Evolutionary conservation across 2,888 invertebrate genomes (phyloP), one percentile per base, ranked within the genome.

Genomic region (Drosophila rellima): DNA sequence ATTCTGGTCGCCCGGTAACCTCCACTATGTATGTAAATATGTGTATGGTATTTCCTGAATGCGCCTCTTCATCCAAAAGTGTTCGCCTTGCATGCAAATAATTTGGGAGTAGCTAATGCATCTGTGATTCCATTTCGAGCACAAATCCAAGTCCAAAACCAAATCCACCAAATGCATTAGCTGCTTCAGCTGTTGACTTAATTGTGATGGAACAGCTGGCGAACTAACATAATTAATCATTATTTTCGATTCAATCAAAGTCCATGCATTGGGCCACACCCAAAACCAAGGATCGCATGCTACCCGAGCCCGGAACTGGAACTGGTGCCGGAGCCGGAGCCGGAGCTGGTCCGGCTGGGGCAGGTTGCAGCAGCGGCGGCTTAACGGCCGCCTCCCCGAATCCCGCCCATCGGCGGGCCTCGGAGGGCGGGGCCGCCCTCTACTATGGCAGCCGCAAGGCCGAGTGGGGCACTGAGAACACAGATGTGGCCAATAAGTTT

Each of bases 181-280:
- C 72, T 74, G 61, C 54, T 68, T 33, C 23, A 35, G 31, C 48
- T 45, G 52, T 35, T 8, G 13, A 17, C 6, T 10, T 18, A 31
- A 44, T 15, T 20, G 20, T 44, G 15, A 44, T 23, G 23, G 51
- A 20, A n/a, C 40, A 11, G 1, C 29, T 1, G 40, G 20, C 11
- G 1, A 54, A 74, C 59, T 69, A 80, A n/a, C n/a, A n/a, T n/a
- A n/a, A 75, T 56, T 13, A 15, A 15, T 37, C 59, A 67, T 54
- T 56, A 68, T 56, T 61, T 60, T 59, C 26, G 26, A 29, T 50
- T 71, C 64, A 52, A 72, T 64, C 74, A 94, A 77, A 98, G 95
- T 97, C 97, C 55, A 97, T 98, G 96, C 98, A 98, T 91, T 98
- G 98, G 98, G 95, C 96, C 73, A 96, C 96, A 71, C 96, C 97